Percentiles rank a stretch among this genome's conserved stretches.
phyloP scores from a whole-genome alignment of 2,888 invertebrate genomes.

The Brenthis ino region DNA sequence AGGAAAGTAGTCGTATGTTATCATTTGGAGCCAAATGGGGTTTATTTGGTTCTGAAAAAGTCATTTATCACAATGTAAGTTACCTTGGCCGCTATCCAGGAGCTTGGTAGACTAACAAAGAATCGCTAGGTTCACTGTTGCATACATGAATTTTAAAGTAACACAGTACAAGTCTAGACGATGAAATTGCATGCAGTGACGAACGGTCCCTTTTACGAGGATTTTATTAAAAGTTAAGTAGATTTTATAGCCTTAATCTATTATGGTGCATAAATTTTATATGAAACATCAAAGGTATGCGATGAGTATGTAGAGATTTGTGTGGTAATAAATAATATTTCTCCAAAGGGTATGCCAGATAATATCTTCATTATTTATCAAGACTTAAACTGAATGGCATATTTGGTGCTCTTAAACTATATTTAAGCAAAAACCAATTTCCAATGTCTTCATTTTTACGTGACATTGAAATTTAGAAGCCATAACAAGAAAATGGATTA shows the following conservation, averaged over 20 bases:
- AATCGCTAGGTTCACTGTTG: constrained; percentile 44
- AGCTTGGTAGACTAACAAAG: constrained; percentile 35
- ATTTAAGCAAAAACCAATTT: no score
- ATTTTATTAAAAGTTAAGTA: constrained; percentile 33
- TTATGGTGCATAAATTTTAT: constrained; percentile 27
- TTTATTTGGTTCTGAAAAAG: constrained; percentile 24
- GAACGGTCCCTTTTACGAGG: constrained; percentile 16
- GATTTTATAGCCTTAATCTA: constrained; percentile 25
- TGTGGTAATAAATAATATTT: background rate
- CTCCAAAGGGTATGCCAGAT: no score
- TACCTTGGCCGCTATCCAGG: constrained; percentile 35
- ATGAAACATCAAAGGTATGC: constrained; percentile 11
- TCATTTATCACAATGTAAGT: constrained; percentile 38
- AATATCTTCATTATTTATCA: no score
- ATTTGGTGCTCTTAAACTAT: no score
- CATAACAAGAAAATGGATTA: no score
- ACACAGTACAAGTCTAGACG: constrained; percentile 38
- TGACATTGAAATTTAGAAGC: no score
- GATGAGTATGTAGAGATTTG: background rate
- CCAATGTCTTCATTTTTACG: no score
- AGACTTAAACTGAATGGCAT: no score
- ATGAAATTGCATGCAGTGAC: constrained; percentile 32
- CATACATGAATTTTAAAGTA: constrained; percentile 49
- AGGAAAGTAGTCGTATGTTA: constrained; percentile 19
- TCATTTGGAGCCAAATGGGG: constrained; percentile 17